A percentile compares a stretch with the other conserved stretches of the same genome.
These are phyloP conservation scores for Panulirus ornatus DNA, from an alignment of 1,140 invertebrate species.

Conservation along the genomic window DNA sequence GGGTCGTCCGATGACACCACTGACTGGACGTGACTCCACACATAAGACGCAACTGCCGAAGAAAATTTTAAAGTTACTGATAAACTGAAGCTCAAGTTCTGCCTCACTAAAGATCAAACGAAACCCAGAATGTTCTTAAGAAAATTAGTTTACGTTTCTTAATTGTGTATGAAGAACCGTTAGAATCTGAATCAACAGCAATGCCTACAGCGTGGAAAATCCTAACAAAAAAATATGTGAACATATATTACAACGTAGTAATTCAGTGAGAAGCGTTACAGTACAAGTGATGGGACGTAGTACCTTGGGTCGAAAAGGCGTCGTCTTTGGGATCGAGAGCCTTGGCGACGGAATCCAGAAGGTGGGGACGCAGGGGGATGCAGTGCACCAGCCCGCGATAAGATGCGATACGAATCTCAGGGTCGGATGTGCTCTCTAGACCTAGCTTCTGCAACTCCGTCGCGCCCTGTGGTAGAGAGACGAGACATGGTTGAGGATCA, in stretches of 20 bases:
- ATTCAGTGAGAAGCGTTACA: no score
- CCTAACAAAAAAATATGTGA: no score
- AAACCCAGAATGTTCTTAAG: no score
- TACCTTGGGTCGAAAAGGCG: slow-evolving; percentile 68
- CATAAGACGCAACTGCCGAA: slow-evolving; percentile 66
- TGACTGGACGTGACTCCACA: slow-evolving; percentile 72
- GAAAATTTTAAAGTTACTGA: no score
- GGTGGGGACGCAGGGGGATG: slow-evolving; percentile 43
- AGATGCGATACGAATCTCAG: slow-evolving; percentile 70
- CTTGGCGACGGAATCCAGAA: slow-evolving; percentile 49
- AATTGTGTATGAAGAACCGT: no score
- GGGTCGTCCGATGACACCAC: slow-evolving; percentile 57
- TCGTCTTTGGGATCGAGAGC: slow-evolving; percentile 55
- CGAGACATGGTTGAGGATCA: not conserved
- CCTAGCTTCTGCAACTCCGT: slow-evolving; percentile 71
- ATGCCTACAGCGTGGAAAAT: no score
- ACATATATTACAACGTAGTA: no score
- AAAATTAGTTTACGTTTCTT: no score
- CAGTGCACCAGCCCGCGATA: slow-evolving; percentile 71
- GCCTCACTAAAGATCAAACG: no score
- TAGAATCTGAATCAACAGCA: no score
- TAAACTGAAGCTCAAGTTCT: no score
- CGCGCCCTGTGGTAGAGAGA: slow-evolving; percentile 52
- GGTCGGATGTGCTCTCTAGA: slow-evolving; percentile 70
- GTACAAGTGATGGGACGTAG: no score